phyloP scores from a whole-genome alignment of 2,113 vertebrate genomes.

The Geothlypis trichas region DNA sequence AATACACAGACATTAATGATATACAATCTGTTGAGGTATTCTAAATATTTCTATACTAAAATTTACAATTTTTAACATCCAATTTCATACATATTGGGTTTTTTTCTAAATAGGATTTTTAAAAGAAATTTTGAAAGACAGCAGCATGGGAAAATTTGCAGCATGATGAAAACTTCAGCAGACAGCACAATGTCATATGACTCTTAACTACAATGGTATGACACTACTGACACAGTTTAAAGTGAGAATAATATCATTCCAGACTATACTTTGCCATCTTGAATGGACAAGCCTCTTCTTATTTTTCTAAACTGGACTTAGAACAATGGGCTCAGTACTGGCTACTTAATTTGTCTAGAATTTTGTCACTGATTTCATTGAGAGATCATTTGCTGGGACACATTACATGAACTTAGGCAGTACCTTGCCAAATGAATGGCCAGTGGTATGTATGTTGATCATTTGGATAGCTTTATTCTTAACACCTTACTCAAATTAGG shows the following conservation, averaged over 20 bases:
- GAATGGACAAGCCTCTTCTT: background rate
- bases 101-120: background rate
- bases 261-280: rapidly evolving
- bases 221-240: background rate
- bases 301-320: background rate
- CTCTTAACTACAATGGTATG: background rate
- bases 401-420: background rate
- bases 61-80: background rate
- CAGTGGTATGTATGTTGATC: background rate
- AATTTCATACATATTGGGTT: background rate
- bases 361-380: background rate
- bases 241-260: background rate
- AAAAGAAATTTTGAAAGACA: background rate
- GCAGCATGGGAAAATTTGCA: background rate
- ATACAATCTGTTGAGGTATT: background rate
- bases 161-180: background rate
- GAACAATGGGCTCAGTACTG: background rate
- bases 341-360: background rate
- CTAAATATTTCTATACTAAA: background rate
- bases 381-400: background rate
- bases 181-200: background rate
- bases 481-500: background rate
- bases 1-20: background rate
- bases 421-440: background rate
- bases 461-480: background rate